Percentiles rank a stretch among this genome's conserved stretches.
Evolutionary conservation across 2,113 vertebrate species (phyloP).

Genomic region (Aspidoscelis tigris): DNA sequence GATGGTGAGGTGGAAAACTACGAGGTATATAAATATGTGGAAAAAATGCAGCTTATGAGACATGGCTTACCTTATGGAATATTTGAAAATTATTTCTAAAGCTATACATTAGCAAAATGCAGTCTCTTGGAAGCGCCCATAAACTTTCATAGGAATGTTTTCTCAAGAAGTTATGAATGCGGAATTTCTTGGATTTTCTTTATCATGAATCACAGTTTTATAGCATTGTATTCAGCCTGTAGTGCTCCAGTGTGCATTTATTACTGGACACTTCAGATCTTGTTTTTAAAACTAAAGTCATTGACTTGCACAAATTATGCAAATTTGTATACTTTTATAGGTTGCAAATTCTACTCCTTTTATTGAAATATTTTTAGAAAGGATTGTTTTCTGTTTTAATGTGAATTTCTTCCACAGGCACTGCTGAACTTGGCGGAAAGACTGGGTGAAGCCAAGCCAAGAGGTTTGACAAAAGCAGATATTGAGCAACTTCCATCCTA

Average conservation of each 20-base stretch:
- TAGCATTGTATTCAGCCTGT: neutral
- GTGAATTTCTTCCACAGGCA: constrained; percentile 76
- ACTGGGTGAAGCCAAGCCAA: constrained; percentile 94
- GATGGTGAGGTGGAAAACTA: constrained; percentile 99
- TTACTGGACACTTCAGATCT: constrained; percentile 1
- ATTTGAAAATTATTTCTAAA: neutral
- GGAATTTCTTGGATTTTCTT: neutral
- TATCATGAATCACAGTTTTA: neutral
- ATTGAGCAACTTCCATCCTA: constrained; percentile 98
- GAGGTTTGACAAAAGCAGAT: constrained; percentile 94
- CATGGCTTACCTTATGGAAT: neutral
- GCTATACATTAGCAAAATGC: neutral
- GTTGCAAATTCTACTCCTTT: neutral
- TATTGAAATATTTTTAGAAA: neutral
- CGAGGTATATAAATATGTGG: constrained; percentile 74
- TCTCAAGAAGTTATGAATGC: neutral
- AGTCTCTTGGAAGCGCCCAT: neutral
- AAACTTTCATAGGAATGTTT: neutral
- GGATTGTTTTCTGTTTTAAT: constrained; percentile 5
- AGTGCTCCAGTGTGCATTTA: neutral
- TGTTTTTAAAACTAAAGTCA: neutral
- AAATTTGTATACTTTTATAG: neutral
- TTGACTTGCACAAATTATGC: neutral
- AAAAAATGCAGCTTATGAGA: constrained; percentile 1
- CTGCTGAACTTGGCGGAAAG: constrained; percentile 95